Evolutionary conservation across 2,797 vertebrate species (phyloP).

Genomic region (Fistularia tabacaria): DNA sequence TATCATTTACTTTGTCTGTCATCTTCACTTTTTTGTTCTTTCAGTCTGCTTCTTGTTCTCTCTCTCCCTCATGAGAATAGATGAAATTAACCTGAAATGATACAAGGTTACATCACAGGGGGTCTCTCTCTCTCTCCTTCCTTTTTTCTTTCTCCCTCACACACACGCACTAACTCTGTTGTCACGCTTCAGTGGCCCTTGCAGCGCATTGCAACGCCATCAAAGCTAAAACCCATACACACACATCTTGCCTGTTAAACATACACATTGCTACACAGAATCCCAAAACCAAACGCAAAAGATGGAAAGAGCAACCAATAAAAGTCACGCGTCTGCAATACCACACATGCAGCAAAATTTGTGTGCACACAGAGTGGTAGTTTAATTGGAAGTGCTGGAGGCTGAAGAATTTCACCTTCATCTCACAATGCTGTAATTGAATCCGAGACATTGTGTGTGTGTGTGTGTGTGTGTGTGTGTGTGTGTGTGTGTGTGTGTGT

Average conservation of each 20-base stretch:
- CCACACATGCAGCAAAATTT: constrained; percentile 12
- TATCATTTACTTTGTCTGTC: constrained; percentile 54
- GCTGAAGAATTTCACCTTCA: constrained; percentile 76
- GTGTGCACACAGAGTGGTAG: constrained; percentile 42
- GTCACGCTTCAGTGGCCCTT: constrained; percentile 61
- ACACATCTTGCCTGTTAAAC: constrained; percentile 64
- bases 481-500: constrained; percentile 22
- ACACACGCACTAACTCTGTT: constrained; percentile 21
- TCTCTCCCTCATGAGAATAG: constrained; percentile 57
- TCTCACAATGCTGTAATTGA: constrained; percentile 76
- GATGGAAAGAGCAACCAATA: constrained; percentile 21
- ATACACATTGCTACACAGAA: constrained; percentile 46
- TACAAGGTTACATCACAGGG: constrained; percentile 74
- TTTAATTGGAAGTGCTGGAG: constrained; percentile 77
- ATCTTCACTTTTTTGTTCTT: constrained; percentile 45
- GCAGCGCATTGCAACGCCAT: constrained; percentile 57
- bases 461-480: constrained; percentile 18
- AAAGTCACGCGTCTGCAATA: not conserved
- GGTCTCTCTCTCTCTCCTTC: constrained; percentile 30
- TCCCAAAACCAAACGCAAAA: constrained; percentile 32
- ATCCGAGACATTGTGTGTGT: constrained; percentile 52
- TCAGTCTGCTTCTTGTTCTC: constrained; percentile 37
- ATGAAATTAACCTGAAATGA: constrained; percentile 76
- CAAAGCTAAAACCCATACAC: constrained; percentile 64
- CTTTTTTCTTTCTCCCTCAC: constrained; percentile 22